These are phyloP conservation scores for Belgica antarctica DNA, from an alignment of 2,888 invertebrate genomes.

Conservation along the genomic window DNA sequence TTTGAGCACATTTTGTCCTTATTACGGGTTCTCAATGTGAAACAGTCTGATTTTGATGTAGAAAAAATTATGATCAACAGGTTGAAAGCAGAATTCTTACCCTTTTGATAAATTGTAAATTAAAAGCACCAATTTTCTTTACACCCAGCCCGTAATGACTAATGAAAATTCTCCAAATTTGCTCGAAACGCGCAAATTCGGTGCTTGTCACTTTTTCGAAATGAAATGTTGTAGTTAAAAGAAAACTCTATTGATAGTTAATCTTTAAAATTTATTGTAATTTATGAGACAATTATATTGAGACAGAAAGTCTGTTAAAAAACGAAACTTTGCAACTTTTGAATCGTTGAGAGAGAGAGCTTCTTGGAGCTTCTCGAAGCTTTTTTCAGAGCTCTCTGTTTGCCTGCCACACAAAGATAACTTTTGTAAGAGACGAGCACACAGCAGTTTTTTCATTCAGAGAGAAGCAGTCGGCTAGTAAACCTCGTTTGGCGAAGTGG, in stretches of 20 bases:
- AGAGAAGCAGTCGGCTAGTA: neutral
- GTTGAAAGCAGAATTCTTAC: too few species aligned
- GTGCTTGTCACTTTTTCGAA: too few species aligned
- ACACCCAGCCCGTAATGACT: too few species aligned
- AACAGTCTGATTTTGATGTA: neutral
- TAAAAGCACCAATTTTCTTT: too few species aligned
- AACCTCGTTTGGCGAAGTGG: neutral
- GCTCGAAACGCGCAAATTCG: too few species aligned
- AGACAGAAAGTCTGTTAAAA: neutral
- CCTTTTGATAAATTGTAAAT: too few species aligned
- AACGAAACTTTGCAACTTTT: neutral
- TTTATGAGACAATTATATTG: neutral
- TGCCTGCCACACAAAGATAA: neutral
- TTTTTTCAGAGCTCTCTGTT: neutral
- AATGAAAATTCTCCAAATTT: too few species aligned
- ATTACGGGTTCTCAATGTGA: neutral
- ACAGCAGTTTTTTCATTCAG: neutral
- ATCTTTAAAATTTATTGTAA: neutral
- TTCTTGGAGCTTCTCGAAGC: neutral
- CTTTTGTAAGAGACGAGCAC: neutral
- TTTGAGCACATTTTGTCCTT: neutral
- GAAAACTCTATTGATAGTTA: neutral
- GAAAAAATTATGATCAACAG: too few species aligned
- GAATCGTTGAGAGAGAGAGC: neutral
- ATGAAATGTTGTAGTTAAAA: neutral